phyloP scores from a whole-genome alignment of 2,797 vertebrate species.

The Esox masquinongy region DNA sequence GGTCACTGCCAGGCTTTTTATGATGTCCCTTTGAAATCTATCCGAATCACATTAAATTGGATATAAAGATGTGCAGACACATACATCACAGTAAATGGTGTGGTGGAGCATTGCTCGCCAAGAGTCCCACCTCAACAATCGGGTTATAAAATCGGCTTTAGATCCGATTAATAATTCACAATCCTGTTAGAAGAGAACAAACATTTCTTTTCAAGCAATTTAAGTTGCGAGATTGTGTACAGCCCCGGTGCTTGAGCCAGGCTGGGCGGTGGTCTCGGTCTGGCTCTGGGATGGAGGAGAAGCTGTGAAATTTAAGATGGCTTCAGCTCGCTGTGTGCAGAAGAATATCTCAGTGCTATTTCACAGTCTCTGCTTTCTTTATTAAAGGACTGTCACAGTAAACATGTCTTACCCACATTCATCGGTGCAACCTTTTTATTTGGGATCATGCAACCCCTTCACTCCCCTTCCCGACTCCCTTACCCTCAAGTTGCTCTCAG shows the following conservation, averaged over 20 bases:
- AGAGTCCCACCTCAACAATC: conserved; percentile 71
- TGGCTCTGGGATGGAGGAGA: conserved; percentile 28
- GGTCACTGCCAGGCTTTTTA: conserved; percentile 81
- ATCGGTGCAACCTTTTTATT: conserved; percentile 46
- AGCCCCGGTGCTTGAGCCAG: conserved; percentile 38
- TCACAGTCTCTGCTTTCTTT: conserved; percentile 80
- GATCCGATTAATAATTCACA: conserved; percentile 77
- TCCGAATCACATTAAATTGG: conserved; percentile 75
- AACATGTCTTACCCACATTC: conserved; percentile 63
- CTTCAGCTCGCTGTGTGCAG: conserved; percentile 59
- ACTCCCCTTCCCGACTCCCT: background rate
- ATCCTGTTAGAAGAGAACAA: conserved; percentile 74
- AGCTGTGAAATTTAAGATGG: conserved; percentile 53
- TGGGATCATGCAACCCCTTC: conserved; percentile 31
- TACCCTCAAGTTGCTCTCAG: background rate
- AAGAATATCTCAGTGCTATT: conserved; percentile 75
- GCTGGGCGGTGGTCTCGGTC: conserved; percentile 43
- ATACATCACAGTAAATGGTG: conserved; percentile 76
- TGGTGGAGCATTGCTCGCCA: conserved; percentile 60
- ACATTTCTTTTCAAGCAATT: conserved; percentile 73
- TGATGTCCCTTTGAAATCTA: conserved; percentile 82
- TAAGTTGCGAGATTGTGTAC: conserved; percentile 62
- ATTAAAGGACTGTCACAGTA: conserved; percentile 77
- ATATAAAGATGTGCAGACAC: conserved; percentile 74
- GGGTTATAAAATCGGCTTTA: conserved; percentile 66